These are phyloP conservation scores for Mythimna lalbum DNA, from an alignment of 2,888 invertebrate species.

Conservation along the genomic window DNA sequence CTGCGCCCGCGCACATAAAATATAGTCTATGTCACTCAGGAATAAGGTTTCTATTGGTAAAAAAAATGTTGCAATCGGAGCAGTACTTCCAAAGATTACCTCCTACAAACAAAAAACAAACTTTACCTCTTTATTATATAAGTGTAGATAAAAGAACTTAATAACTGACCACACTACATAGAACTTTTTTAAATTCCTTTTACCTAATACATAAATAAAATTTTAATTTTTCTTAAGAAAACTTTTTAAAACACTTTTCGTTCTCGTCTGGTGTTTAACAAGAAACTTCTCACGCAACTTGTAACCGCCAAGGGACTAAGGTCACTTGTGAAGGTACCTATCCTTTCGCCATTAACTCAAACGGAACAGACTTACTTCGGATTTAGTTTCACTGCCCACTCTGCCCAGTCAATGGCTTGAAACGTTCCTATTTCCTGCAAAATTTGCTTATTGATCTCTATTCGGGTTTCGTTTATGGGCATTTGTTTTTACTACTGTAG, in stretches of 20 bases:
- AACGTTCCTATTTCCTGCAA: conserved; percentile 25
- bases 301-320: conserved; percentile 38
- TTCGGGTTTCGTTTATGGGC: conserved; percentile 9
- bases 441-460: conserved; percentile 23
- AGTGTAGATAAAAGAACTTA: too few relatives aligned
- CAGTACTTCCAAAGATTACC: too few relatives aligned
- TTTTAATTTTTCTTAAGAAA: conserved; percentile 24
- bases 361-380: conserved; percentile 47
- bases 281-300: conserved; percentile 53
- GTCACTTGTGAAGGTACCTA: conserved; percentile 42
- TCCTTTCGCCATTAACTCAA: conserved; percentile 57
- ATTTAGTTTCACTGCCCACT: conserved; percentile 41
- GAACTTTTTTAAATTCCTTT: too few relatives aligned
- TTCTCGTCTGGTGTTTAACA: conserved; percentile 45
- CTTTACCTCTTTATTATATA: too few relatives aligned
- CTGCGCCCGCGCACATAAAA: too few relatives aligned
- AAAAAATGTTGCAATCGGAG: too few relatives aligned
- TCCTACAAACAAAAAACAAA: too few relatives aligned
- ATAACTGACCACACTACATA: too few relatives aligned
- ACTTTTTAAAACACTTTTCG: conserved; percentile 44
- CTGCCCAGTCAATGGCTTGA: conserved; percentile 32
- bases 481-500: conserved; percentile 18
- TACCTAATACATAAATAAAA: too few relatives aligned
- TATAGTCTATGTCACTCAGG: too few relatives aligned
- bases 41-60: too few relatives aligned